These are phyloP conservation scores for Xiphophorus birchmanni DNA, from an alignment of 2,797 vertebrate genomes.

Conservation along the genomic window DNA sequence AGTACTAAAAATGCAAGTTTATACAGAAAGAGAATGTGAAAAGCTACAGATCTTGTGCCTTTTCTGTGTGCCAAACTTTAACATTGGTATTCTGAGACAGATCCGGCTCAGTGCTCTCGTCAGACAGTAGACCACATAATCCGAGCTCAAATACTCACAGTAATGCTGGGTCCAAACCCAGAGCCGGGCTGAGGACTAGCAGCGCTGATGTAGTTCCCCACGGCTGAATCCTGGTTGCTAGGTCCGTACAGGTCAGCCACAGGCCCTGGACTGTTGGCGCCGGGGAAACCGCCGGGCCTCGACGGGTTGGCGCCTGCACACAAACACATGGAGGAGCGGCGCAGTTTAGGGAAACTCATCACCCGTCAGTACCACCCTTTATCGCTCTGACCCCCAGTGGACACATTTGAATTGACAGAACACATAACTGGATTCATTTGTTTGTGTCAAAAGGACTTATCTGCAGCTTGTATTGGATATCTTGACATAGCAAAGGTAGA, in stretches of 20 bases:
- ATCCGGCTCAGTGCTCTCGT: conserved; percentile 27
- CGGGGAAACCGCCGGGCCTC: conserved; percentile 95
- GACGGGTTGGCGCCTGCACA: conserved; percentile 94
- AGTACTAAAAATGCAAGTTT: neutral
- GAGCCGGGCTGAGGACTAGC: conserved; percentile 97
- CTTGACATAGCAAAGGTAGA: neutral
- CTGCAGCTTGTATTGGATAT: conserved; percentile 6
- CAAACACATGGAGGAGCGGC: conserved; percentile 86
- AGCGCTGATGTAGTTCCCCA: conserved; percentile 88
- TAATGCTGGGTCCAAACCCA: conserved; percentile 94
- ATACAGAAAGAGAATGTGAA: conserved; percentile 4
- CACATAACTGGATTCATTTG: conserved; percentile 73
- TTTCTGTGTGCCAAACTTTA: conserved; percentile 45
- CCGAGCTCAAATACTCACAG: conserved; percentile 82
- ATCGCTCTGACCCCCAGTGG: conserved; percentile 27
- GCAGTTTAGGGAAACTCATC: conserved; percentile 82
- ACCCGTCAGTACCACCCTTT: neutral
- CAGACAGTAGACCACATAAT: neutral
- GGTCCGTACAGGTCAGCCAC: conserved; percentile 96
- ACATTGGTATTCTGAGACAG: conserved; percentile 31
- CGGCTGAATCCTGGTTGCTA: conserved; percentile 94
- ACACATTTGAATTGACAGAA: conserved; percentile 56
- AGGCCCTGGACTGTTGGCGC: conserved; percentile 96
- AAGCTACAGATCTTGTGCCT: conserved; percentile 20
- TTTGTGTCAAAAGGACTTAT: conserved; percentile 45